A percentile compares a stretch with the other conserved stretches of the same genome.
phyloP scores from a whole-genome alignment of 2,888 invertebrate genomes.

The Heliconius erato region DNA sequence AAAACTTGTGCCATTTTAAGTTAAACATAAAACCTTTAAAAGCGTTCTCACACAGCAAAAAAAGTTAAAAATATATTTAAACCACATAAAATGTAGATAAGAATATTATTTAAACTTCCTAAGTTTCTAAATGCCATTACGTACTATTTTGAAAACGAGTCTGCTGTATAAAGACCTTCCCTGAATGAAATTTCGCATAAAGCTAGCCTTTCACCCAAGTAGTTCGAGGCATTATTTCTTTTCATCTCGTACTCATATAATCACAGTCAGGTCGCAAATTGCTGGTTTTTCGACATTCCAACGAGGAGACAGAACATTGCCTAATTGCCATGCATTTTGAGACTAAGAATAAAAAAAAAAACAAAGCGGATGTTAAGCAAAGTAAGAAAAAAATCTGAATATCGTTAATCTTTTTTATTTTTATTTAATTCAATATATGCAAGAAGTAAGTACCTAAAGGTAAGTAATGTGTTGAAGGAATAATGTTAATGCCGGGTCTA shows the following conservation, averaged over 20 bases:
- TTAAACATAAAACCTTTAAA: constrained; percentile 1
- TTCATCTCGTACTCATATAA: constrained; percentile 49
- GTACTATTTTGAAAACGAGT: constrained; percentile 45
- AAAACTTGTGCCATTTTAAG: neutral
- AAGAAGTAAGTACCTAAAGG: neutral
- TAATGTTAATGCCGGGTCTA: constrained; percentile 26
- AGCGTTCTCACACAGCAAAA: neutral
- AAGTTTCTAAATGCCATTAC: constrained; percentile 41
- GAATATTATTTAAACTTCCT: constrained; percentile 33
- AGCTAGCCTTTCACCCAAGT: constrained; percentile 47
- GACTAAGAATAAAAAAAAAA: constrained; percentile 38
- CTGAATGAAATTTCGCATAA: constrained; percentile 47
- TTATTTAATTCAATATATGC: constrained; percentile 31
- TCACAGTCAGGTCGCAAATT: constrained; percentile 50
- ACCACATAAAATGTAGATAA: constrained; percentile 25
- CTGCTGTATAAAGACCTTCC: constrained; percentile 44
- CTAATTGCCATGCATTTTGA: constrained; percentile 50
- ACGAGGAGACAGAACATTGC: constrained; percentile 47
- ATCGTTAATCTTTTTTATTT: constrained; percentile 31
- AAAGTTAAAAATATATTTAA: neutral
- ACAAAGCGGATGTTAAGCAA: constrained; percentile 27
- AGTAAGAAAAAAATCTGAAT: neutral
- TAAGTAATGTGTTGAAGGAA: constrained; percentile 20
- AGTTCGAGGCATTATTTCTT: constrained; percentile 49
- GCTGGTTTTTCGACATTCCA: constrained; percentile 48